Percentiles rank a stretch among this genome's conserved stretches.
Evolutionary conservation across 2,113 vertebrate genomes (phyloP).

Genomic region (Ammodramus savannarum): DNA sequence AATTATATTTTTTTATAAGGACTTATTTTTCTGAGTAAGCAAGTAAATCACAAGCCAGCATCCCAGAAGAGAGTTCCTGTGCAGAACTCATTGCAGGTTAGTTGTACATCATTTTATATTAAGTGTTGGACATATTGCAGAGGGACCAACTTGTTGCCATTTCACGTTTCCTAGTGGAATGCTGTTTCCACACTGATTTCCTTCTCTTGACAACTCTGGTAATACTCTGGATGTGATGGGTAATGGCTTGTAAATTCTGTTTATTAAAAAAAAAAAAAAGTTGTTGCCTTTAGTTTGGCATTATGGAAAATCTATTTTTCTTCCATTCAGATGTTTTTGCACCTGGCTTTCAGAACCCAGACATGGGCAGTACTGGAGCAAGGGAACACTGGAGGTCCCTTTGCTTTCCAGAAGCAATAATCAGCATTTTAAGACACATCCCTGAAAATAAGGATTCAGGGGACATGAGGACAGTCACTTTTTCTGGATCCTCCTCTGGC

Average conservation of each 20-base stretch:
- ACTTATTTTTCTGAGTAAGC: neutral
- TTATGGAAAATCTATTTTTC: neutral
- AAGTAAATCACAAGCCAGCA: neutral
- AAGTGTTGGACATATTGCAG: neutral
- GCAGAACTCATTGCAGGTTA: constrained; percentile 27
- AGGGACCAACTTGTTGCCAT: constrained; percentile 21
- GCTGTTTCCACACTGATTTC: neutral
- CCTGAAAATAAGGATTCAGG: neutral
- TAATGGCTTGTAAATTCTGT: constrained; percentile 35
- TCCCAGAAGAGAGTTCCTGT: neutral
- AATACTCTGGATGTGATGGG: neutral
- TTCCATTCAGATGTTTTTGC: neutral
- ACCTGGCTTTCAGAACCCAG: neutral
- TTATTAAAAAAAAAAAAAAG: neutral
- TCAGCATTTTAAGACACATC: neutral
- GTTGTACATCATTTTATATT: constrained; percentile 50
- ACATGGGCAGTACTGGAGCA: accelerated
- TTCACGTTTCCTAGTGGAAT: constrained; percentile 3
- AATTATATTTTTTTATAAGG: neutral
- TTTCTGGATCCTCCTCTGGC: neutral
- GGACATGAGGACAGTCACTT: neutral
- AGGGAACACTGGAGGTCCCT: neutral
- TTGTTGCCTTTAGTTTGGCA: neutral
- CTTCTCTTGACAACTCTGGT: neutral
- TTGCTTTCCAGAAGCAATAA: neutral